Percentiles rank a stretch among this genome's conserved stretches.
Conservation (phyloP, 2,797 vertebrate genomes). For the Argya squamiceps region DNA sequence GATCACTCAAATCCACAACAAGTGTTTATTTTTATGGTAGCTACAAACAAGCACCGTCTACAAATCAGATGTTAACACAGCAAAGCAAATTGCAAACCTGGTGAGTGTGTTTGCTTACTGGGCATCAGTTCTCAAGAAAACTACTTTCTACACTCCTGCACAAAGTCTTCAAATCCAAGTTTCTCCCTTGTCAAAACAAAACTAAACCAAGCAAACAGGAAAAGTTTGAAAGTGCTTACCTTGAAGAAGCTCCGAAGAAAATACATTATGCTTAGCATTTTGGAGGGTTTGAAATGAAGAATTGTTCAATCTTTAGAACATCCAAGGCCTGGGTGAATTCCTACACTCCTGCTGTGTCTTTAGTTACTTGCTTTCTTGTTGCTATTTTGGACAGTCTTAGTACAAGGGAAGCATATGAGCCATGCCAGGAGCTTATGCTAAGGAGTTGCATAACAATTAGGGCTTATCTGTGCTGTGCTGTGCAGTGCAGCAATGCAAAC, state of each 20-base stretch:
- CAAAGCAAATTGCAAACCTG: background rate
- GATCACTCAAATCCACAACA: background rate
- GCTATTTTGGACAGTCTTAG: constrained; percentile 85
- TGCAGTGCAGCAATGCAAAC: constrained; percentile 76
- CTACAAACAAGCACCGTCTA: background rate
- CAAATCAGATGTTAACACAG: background rate
- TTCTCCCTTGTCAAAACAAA: constrained; percentile 23
- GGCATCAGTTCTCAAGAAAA: constrained; percentile 4
- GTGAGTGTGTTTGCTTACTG: background rate
- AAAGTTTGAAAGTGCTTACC: constrained; percentile 80
- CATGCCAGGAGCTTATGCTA: constrained; percentile 80
- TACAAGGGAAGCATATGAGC: constrained; percentile 73
- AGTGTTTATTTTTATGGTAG: background rate
- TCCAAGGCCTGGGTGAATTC: constrained; percentile 73
- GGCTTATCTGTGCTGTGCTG: constrained; percentile 75
- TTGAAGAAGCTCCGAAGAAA: constrained; percentile 86
- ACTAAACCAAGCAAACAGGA: constrained; percentile 24
- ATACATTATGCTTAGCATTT: constrained; percentile 85
- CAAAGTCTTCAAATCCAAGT: background rate
- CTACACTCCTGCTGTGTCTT: constrained; percentile 71
- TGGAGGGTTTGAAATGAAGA: constrained; percentile 56
- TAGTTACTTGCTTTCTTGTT: constrained; percentile 80
- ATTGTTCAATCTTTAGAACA: constrained; percentile 55
- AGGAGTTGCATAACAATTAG: constrained; percentile 82
- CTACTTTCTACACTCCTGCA: constrained; percentile 6